Evolutionary conservation across 23 tunicate genomes (phyloP), one percentile per base, ranked within the genome.

Genomic region (Aplidium turbinatum): DNA sequence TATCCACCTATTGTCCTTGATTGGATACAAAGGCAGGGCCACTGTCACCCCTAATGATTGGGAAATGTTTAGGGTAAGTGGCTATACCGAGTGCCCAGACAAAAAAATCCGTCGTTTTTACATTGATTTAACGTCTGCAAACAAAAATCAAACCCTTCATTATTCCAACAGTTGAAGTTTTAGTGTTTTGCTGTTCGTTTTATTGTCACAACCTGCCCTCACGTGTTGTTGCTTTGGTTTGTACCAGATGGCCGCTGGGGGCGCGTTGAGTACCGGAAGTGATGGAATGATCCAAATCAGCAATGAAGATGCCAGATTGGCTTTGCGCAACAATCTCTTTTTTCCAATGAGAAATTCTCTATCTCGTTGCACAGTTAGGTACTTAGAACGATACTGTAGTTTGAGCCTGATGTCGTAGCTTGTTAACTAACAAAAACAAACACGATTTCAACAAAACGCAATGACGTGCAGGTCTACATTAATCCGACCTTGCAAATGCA

Each of bases 31-130:
- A 52, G 89, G 89, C 25, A 61, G 81, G 0, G 69, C 87, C n/a
- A 48, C 84, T 11, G 96, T 89, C 30, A 76, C 83, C 3, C 84
- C 85, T 47, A 70, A 82, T 68, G 96, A 89, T 53, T 82, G 84
- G 89, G 47, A 58, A 6, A 47, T 87, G 77, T 87, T 87, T 40
- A 58, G 38, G 78, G 95, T 87, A 62, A 76, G 40, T 11, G n/a
- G n/a, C n/a, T n/a, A n/a, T n/a, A n/a, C n/a, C n/a, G n/a, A n/a
- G n/a, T n/a, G n/a, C n/a, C n/a, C n/a, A n/a, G n/a, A n/a, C n/a
- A n/a, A n/a, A n/a, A n/a, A n/a, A n/a, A n/a, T n/a, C n/a, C n/a
- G n/a, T n/a, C n/a, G n/a, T n/a, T n/a, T n/a, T n/a, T n/a, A n/a
- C n/a, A n/a, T n/a, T n/a, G n/a, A n/a, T n/a, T n/a, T n/a, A n/a